Evolutionary conservation across 2,888 invertebrate genomes (phyloP), one percentile per base, ranked within the genome.

Genomic region (Bellardia pandia): DNA sequence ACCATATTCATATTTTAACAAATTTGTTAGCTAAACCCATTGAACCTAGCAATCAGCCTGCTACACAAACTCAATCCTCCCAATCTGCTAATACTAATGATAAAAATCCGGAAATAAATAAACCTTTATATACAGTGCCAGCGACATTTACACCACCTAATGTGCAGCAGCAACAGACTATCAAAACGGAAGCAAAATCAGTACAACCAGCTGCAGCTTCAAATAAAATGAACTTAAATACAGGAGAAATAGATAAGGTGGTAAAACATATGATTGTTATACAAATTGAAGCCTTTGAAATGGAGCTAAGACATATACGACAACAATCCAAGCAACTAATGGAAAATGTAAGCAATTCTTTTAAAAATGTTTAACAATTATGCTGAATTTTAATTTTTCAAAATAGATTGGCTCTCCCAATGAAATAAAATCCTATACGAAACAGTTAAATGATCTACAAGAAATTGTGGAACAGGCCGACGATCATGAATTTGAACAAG

Each of bases 251-350:
- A 1, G 91, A 93, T 85, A 91, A 91, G 33, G 92, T 95, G 33
- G 92, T 96, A n/a, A 95, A 94, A 68, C 94, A 95, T 88, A 95
- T 96, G 94, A 95, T 96, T 0, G 92, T 94, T 23, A 95, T 96
- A 86, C 96, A 96, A 93, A 95, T 96, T 2, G 94, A 94, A 53
- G 94, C 95, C 48, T 96, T 97, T 90, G 95, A 96, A 90, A 93
- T 94, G 88, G 96, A 97, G 90, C 90, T 97, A 33, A 94, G 95
- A 86, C 95, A 95, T 85, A 94, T 96, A 88, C 94, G 95, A 88
- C 92, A 94, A 14, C 95, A 95, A 83, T 95, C 95, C 0, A 93
- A 93, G 30, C 93, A 94, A 33, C 91, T 95, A 3, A 87, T 93
- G 2, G 88, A 89, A 30, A 91, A 90, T 86, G 92, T 93, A 71